phyloP scores from a whole-genome alignment of 2,797 vertebrate species.

The Glyptemys insculpta region DNA sequence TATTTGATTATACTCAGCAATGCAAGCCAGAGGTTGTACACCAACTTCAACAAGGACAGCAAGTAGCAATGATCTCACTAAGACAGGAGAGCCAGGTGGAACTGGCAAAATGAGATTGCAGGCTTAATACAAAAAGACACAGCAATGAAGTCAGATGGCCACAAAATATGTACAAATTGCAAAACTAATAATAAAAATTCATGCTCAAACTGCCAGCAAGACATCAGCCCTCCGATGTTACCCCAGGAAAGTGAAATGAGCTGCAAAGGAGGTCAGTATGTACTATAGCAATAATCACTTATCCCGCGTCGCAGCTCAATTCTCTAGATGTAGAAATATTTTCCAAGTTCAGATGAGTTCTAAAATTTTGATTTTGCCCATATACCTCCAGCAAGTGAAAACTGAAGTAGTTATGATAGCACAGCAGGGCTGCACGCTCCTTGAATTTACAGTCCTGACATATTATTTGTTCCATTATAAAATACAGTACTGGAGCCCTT shows the following conservation, averaged over 20 bases:
- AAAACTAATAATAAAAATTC: slow-evolving; percentile 67
- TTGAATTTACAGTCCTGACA: slow-evolving; percentile 26
- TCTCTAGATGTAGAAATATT: slow-evolving; percentile 33
- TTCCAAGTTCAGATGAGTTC: slow-evolving; percentile 35
- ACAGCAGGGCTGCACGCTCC: background rate
- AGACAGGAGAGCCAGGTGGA: slow-evolving; percentile 18
- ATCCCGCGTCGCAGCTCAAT: slow-evolving; percentile 16
- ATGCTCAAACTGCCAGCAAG: slow-evolving; percentile 47
- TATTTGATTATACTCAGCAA: slow-evolving; percentile 40
- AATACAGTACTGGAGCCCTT: background rate
- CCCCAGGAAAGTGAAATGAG: slow-evolving; percentile 42
- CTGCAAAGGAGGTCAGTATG: slow-evolving; percentile 26
- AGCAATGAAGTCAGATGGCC: slow-evolving; percentile 45
- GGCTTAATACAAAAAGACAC: slow-evolving; percentile 46
- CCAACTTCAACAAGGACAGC: background rate
- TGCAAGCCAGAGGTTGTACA: slow-evolving; percentile 24
- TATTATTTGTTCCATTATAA: background rate
- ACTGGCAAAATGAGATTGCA: slow-evolving; percentile 22
- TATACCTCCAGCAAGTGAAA: slow-evolving; percentile 6
- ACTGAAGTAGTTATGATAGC: slow-evolving; percentile 26
- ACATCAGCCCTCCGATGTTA: background rate
- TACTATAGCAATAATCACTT: slow-evolving; percentile 30
- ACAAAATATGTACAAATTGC: slow-evolving; percentile 63
- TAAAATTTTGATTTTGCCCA: slow-evolving; percentile 43
- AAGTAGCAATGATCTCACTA: slow-evolving; percentile 18